These are phyloP conservation scores for Callinectes sapidus DNA, from an alignment of 2,888 invertebrate genomes.

Conservation along the genomic window DNA sequence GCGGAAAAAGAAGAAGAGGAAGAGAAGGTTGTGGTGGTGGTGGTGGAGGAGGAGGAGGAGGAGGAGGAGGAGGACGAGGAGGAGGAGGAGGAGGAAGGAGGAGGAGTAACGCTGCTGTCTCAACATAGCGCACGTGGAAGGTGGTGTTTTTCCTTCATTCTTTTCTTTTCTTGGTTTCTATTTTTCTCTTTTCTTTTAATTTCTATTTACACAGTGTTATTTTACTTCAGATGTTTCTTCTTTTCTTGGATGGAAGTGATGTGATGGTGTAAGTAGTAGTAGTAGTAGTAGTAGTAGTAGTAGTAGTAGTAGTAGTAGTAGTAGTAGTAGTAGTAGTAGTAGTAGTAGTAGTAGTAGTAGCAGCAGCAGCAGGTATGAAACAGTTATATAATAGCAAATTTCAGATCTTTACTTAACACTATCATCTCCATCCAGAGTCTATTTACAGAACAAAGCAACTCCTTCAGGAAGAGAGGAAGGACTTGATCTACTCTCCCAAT, in stretches of 20 bases:
- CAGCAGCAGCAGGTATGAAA: not conserved
- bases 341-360: slow-evolving; percentile 17
- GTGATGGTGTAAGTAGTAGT: not conserved
- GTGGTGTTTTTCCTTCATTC: not conserved
- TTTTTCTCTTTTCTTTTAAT: not conserved
- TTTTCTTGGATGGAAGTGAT: not conserved
- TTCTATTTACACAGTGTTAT: not conserved
- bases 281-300: not conserved
- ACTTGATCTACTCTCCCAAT: no score
- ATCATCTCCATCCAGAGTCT: no score
- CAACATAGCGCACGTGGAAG: not conserved
- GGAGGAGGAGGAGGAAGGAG: not conserved
- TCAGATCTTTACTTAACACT: no score
- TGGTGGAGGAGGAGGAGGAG: not conserved
- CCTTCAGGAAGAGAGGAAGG: no score
- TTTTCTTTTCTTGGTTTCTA: not conserved
- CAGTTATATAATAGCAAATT: no score
- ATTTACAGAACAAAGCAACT: no score
- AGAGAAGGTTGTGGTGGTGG: not conserved
- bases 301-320: slow-evolving; percentile 15
- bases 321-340: slow-evolving; percentile 24
- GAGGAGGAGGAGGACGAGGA: not conserved
- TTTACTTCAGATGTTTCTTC: not conserved
- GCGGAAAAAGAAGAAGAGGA: not conserved
- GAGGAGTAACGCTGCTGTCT: not conserved